Evolutionary conservation across 2,113 vertebrate species (phyloP).

Genomic region (Pseudolaguvia tuberculata): DNA sequence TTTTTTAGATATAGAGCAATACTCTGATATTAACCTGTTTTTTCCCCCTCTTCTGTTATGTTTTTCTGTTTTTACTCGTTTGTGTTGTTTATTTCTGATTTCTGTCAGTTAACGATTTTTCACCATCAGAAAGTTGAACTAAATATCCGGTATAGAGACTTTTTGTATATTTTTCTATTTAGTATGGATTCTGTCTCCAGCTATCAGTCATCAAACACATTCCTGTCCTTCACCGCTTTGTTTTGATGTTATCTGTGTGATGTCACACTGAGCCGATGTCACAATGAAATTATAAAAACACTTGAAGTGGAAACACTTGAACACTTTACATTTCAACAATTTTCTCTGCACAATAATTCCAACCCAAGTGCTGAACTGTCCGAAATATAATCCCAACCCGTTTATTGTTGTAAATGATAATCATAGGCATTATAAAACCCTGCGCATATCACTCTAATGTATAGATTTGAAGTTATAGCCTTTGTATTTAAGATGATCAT

Average conservation of each 20-base stretch:
- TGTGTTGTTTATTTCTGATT: constrained; percentile 57
- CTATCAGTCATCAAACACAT: neutral
- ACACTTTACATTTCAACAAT: constrained; percentile 10
- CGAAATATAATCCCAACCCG: constrained; percentile 77
- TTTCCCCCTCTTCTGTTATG: constrained; percentile 38
- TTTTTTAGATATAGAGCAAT: constrained; percentile 85
- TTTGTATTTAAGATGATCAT: constrained; percentile 99
- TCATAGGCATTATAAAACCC: constrained; percentile 97
- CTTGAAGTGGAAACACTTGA: constrained; percentile 52
- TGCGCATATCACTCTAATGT: constrained; percentile 99
- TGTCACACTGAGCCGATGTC: constrained; percentile 30
- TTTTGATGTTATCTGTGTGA: constrained; percentile 10
- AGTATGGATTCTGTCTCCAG: neutral
- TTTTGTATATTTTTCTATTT: neutral
- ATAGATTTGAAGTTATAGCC: constrained; percentile 99
- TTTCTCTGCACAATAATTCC: neutral
- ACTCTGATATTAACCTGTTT: constrained; percentile 90
- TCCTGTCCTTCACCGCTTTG: constrained; percentile 34
- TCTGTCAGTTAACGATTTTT: constrained; percentile 52
- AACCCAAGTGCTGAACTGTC: constrained; percentile 68
- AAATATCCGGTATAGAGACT: constrained; percentile 50
- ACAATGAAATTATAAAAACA: constrained; percentile 27
- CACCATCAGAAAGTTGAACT: constrained; percentile 71
- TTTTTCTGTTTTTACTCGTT: constrained; percentile 50
- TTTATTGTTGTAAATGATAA: constrained; percentile 99